These are phyloP conservation scores for Cygnus atratus DNA, from an alignment of 2,113 vertebrate genomes.

Conservation along the genomic window DNA sequence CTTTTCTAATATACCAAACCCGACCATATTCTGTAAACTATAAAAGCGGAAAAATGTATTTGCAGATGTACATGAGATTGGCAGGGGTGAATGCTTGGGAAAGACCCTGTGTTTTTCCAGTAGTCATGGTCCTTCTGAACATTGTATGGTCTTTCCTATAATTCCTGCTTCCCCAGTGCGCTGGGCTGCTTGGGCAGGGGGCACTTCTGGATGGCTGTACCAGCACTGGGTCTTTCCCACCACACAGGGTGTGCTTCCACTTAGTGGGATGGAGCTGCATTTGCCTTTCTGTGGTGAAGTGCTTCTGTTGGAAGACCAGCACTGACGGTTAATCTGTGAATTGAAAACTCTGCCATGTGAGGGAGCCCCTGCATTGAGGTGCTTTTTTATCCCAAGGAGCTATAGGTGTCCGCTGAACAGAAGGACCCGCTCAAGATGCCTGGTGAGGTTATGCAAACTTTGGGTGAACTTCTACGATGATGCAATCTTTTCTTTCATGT, in stretches of 20 bases:
- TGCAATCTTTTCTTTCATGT: neutral
- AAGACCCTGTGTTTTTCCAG: neutral
- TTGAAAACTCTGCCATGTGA: neutral
- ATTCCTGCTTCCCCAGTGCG: neutral
- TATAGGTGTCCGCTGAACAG: neutral
- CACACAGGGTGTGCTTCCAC: neutral
- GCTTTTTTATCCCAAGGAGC: neutral
- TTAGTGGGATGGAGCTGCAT: fast-evolving
- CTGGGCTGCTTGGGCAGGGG: neutral
- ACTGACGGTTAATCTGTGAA: neutral
- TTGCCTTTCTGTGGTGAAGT: neutral
- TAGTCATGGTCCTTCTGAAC: neutral
- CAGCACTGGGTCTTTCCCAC: fast-evolving
- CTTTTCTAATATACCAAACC: neutral
- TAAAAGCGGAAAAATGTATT: neutral
- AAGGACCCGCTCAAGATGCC: neutral
- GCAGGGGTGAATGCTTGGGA: neutral
- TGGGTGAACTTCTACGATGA: neutral
- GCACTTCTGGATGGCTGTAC: neutral
- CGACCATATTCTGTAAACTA: neutral
- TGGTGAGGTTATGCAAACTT: neutral
- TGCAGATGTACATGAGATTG: neutral
- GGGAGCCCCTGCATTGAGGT: neutral
- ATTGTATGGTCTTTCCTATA: fast-evolving
- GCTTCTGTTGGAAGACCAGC: neutral